phyloP scores from a whole-genome alignment of 2,888 invertebrate species.

The Caenorhabditis uteleia region DNA sequence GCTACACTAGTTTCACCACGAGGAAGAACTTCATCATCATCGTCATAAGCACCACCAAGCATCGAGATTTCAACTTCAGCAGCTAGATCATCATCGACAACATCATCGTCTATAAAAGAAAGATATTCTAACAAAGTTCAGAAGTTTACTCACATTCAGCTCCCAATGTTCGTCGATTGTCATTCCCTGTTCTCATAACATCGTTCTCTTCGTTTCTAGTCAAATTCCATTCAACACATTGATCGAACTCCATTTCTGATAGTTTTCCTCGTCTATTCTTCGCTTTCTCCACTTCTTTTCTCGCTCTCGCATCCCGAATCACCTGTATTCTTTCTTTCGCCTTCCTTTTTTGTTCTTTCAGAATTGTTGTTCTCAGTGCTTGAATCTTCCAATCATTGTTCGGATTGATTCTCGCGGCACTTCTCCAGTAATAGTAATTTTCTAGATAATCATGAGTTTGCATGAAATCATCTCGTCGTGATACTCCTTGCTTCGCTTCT shows the following conservation, averaged over 20 bases:
- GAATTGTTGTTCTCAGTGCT: constrained; percentile 18
- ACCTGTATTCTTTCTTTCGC: constrained; percentile 12
- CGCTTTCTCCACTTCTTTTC: background rate
- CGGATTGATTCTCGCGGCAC: constrained; percentile 31
- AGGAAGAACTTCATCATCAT: constrained; percentile 11
- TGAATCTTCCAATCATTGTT: constrained; percentile 33
- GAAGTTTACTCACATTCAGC: constrained; percentile 25
- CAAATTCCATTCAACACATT: background rate
- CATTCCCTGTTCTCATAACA: background rate
- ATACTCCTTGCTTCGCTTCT: constrained; percentile 10
- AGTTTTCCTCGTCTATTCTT: background rate
- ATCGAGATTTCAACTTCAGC: constrained; percentile 22
- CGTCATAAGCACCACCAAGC: constrained; percentile 11
- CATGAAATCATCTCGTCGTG: constrained; percentile 23
- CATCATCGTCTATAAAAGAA: constrained; percentile 25
- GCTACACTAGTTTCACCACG: constrained; percentile 3
- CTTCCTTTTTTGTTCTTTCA: constrained; percentile 23
- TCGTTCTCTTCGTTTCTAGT: background rate
- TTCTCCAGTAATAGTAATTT: constrained; percentile 33
- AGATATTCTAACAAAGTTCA: too few species aligned
- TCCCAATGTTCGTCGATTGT: constrained; percentile 19
- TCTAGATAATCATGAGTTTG: constrained; percentile 28
- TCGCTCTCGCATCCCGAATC: constrained; percentile 4
- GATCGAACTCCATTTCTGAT: background rate
- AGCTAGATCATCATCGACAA: constrained; percentile 31